Evolutionary conservation across 2,888 invertebrate genomes (phyloP).

Genomic region (Drosophila flavopinicola): DNA sequence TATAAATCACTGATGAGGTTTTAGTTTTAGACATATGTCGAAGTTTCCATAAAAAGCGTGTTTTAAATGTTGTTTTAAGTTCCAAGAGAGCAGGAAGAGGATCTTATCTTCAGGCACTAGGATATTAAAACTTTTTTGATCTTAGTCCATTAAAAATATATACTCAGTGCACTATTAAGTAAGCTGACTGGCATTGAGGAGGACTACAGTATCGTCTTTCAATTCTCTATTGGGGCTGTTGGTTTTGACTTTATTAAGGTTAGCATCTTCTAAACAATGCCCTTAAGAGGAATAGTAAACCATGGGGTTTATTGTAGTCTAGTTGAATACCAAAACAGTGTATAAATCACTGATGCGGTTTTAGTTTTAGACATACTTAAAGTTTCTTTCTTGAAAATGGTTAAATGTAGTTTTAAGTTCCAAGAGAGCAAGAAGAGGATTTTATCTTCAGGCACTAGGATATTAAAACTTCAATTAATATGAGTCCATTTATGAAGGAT

Average conservation of each 20-base stretch:
- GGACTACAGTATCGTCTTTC: neutral
- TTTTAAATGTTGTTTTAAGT: constrained; percentile 53
- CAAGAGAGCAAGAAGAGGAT: constrained; percentile 31
- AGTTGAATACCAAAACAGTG: constrained; percentile 67
- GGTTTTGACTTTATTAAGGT: constrained; percentile 69
- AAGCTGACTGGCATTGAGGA: too few relatives aligned
- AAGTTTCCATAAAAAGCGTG: too few relatives aligned
- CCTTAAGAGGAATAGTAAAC: constrained; percentile 79
- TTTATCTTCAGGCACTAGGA: constrained; percentile 56
- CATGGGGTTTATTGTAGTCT: constrained; percentile 67
- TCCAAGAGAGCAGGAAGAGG: constrained; percentile 61
- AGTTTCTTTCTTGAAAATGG: neutral
- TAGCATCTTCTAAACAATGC: constrained; percentile 68
- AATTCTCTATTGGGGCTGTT: constrained; percentile 26
- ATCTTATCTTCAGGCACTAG: constrained; percentile 55
- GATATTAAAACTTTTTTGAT: constrained; percentile 52
- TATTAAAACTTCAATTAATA: constrained; percentile 48
- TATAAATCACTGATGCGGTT: constrained; percentile 47
- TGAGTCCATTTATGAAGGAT: constrained; percentile 40
- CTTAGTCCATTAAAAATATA: constrained; percentile 53
- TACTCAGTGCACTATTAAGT: too few relatives aligned
- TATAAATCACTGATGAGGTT: too few relatives aligned
- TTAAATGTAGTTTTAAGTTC: constrained; percentile 40
- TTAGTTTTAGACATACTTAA: constrained; percentile 54
- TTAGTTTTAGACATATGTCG: too few relatives aligned